phyloP scores from a whole-genome alignment of 2,113 vertebrate genomes.

The Lepisosteus oculatus region DNA sequence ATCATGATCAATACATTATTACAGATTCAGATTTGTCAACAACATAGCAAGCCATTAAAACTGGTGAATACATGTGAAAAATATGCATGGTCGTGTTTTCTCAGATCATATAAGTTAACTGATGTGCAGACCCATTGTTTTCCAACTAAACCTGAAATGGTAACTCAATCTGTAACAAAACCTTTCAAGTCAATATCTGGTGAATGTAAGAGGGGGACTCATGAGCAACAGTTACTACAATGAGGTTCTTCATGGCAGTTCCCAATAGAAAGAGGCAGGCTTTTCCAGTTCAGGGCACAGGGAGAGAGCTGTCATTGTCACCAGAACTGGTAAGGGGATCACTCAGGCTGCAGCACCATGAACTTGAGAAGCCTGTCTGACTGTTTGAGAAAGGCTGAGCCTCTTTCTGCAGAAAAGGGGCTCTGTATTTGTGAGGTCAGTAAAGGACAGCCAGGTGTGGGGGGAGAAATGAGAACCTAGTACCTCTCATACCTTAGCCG shows the following conservation, averaged over 20 bases:
- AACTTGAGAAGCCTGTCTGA: constrained; percentile 8
- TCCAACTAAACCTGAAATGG: not conserved
- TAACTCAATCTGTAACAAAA: not conserved
- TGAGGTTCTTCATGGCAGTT: constrained; percentile 24
- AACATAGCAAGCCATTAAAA: no score
- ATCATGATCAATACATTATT: no score
- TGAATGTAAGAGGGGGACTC: not conserved
- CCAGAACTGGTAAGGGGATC: constrained; percentile 14
- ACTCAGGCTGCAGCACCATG: not conserved
- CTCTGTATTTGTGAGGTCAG: constrained; percentile 22
- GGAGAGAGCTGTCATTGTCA: constrained; percentile 29
- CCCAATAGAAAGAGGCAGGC: constrained; percentile 9
- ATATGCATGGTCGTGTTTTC: no score
- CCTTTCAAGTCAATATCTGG: not conserved
- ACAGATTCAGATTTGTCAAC: no score
- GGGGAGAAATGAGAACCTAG: not conserved
- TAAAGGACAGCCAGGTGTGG: constrained; percentile 17
- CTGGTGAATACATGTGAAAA: no score
- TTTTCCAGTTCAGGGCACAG: constrained; percentile 26
- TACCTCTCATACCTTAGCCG: not conserved
- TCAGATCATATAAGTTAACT: no score
- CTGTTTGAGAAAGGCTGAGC: not conserved
- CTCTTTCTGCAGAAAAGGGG: not conserved
- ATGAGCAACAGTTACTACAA: constrained; percentile 28
- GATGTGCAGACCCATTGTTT: no score